Evolutionary conservation across 2,888 invertebrate species (phyloP).

Genomic region (Orchesellides sinensis): DNA sequence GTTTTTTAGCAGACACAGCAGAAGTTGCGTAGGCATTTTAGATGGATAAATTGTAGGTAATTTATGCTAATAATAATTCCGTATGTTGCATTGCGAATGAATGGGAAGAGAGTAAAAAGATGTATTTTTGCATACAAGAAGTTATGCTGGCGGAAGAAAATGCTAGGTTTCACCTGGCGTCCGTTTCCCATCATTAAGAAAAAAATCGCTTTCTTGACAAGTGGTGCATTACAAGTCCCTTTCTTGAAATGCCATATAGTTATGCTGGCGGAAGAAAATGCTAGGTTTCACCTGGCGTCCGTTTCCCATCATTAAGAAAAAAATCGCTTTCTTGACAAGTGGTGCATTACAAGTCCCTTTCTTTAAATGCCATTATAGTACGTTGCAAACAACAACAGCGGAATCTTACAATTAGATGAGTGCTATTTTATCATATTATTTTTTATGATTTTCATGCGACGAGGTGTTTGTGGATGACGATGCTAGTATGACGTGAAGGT

Average conservation of each 20-base stretch:
- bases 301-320: conserved; percentile 44
- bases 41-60: not conserved
- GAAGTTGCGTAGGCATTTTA: conserved; percentile 4
- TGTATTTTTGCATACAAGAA: not conserved
- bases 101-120: not conserved
- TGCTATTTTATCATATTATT: too few species aligned
- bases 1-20: conserved; percentile 36
- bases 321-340: conserved; percentile 38
- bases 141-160: conserved; percentile 55
- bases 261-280: conserved; percentile 55
- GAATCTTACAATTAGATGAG: too few species aligned
- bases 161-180: conserved; percentile 55
- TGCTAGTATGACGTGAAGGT: too few species aligned
- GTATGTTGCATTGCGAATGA: not conserved
- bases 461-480: too few species aligned
- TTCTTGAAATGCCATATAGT: too few species aligned
- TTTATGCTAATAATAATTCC: not conserved
- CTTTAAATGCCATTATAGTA: too few species aligned
- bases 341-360: not conserved
- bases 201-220: conserved; percentile 38
- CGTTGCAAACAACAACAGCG: too few species aligned
- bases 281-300: conserved; percentile 56
- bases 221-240: not conserved
- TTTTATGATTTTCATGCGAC: too few species aligned
- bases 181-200: conserved; percentile 50